These are phyloP conservation scores for Rhamnusium bicolor DNA, from an alignment of 2,888 invertebrate species.

Conservation along the genomic window DNA sequence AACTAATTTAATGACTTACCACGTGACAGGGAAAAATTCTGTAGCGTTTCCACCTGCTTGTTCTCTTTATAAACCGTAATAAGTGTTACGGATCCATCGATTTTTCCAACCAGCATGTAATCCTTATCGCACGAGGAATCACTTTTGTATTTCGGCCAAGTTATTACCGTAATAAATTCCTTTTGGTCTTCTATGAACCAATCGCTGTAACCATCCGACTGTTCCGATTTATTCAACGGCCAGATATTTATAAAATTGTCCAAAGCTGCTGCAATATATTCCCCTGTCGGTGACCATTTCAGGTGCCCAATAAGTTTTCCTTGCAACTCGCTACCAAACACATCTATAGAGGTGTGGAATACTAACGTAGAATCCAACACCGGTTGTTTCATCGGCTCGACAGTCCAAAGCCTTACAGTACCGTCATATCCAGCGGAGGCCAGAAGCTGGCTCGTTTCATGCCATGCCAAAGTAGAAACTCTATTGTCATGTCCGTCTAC, in stretches of 20 bases:
- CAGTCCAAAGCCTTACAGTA: conserved; percentile 76
- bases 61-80: conserved; percentile 64
- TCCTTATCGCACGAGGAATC: conserved; percentile 59
- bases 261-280: conserved; percentile 74
- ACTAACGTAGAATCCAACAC: conserved; percentile 73
- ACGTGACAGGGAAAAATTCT: conserved; percentile 66
- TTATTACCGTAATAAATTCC: conserved; percentile 71
- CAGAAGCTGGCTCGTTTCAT: conserved; percentile 69
- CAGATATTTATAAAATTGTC: conserved; percentile 76
- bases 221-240: conserved; percentile 69
- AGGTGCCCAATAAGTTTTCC: conserved; percentile 67
- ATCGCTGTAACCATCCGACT: conserved; percentile 59
- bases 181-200: conserved; percentile 71
- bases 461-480: conserved; percentile 69
- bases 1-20: too few relatives aligned
- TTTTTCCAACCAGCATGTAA: conserved; percentile 72
- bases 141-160: conserved; percentile 71
- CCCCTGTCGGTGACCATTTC: conserved; percentile 74
- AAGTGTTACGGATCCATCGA: conserved; percentile 72
- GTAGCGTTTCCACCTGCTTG: conserved; percentile 64
- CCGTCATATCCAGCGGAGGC: conserved; percentile 77
- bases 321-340: conserved; percentile 72
- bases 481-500: conserved; percentile 75
- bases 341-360: conserved; percentile 72
- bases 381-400: conserved; percentile 64